Conservation (phyloP, 2,797 vertebrate species). For the Anabacerthia variegaticeps region DNA sequence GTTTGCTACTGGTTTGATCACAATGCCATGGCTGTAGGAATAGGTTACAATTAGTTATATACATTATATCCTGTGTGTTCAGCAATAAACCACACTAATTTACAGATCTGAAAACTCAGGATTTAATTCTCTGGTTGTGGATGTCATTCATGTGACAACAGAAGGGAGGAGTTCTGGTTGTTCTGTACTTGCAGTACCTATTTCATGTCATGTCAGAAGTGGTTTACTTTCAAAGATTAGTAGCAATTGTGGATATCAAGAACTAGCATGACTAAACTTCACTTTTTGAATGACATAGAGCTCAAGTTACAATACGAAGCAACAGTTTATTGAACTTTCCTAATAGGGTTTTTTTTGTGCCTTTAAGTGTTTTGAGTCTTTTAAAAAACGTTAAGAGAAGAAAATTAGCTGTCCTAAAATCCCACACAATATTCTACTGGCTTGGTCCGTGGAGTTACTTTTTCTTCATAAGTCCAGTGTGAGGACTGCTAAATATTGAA, state of each 20-base stretch:
- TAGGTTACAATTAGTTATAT: not conserved
- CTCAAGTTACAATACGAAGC: not conserved
- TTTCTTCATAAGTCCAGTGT: not conserved
- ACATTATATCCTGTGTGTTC: not conserved
- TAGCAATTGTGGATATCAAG: not conserved
- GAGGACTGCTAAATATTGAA: not conserved
- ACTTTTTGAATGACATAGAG: not conserved
- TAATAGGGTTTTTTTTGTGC: not conserved
- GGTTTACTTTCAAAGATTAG: not conserved
- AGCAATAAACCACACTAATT: not conserved
- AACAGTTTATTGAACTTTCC: not conserved
- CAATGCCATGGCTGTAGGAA: not conserved
- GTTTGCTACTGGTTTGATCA: not conserved
- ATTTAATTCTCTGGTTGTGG: not conserved
- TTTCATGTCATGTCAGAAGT: not conserved
- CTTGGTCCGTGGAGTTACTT: not conserved
- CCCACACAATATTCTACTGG: not conserved
- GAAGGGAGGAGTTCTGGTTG: not conserved
- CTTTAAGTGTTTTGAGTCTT: not conserved
- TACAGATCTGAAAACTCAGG: not conserved
- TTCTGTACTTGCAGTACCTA: not conserved
- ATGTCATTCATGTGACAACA: not conserved
- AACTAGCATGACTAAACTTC: not conserved
- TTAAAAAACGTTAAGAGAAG: not conserved
- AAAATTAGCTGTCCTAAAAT: not conserved